Evolutionary conservation across 2,797 vertebrate species (phyloP).

Genomic region (Manis javanica): DNA sequence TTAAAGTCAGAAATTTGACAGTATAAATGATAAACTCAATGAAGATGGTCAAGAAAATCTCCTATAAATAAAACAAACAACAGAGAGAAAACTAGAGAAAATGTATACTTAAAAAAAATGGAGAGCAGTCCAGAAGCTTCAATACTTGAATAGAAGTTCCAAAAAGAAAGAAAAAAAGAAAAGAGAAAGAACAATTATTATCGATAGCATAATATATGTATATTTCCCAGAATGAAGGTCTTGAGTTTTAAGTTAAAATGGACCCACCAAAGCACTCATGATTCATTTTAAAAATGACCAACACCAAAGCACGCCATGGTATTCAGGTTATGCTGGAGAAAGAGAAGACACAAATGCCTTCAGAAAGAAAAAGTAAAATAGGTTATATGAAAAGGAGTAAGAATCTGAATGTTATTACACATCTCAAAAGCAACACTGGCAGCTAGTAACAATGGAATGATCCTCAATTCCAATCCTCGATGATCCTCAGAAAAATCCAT

Average conservation of each 20-base stretch:
- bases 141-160: neutral
- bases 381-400: neutral
- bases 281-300: neutral
- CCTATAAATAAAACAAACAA: neutral
- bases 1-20: neutral
- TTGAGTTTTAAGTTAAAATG: neutral
- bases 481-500: no score
- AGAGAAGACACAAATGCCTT: neutral
- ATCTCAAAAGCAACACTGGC: neutral
- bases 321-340: neutral
- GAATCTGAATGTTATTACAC: neutral
- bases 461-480: neutral
- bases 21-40: conserved; percentile 14
- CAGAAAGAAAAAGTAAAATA: neutral
- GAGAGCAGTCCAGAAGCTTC: neutral
- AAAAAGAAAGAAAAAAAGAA: neutral
- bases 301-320: neutral
- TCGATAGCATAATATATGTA: neutral
- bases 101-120: neutral
- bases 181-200: neutral
- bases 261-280: neutral
- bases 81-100: neutral
- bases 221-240: neutral
- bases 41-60: neutral
- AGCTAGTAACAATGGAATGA: neutral